A percentile compares a stretch with the other conserved stretches of the same genome.
Evolutionary conservation across 2,888 invertebrate genomes (phyloP).

Genomic region (Eupithecia inturbata): DNA sequence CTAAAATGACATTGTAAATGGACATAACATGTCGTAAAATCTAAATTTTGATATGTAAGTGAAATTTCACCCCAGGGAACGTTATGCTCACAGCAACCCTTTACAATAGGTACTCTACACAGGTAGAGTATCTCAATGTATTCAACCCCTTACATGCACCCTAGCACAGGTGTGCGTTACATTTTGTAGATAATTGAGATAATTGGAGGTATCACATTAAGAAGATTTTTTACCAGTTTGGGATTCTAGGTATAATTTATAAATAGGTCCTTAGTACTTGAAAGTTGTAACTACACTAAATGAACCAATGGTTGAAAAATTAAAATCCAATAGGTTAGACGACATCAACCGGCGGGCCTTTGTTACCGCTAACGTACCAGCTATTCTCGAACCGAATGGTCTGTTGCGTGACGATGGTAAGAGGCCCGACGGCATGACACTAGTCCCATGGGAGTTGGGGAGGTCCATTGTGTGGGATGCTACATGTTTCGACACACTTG

Average conservation of each 20-base stretch:
- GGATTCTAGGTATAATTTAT: not conserved
- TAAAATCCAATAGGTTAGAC: too few species aligned
- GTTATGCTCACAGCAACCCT: conserved; percentile 11
- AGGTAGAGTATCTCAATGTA: conserved; percentile 25
- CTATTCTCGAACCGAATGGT: too few species aligned
- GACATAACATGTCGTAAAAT: conserved; percentile 10
- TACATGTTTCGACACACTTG: too few species aligned
- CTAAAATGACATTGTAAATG: not conserved
- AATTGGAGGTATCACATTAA: conserved; percentile 41
- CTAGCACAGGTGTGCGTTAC: conserved; percentile 38
- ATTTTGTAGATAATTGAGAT: conserved; percentile 56
- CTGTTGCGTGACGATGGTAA: too few species aligned
- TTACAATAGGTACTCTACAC: conserved; percentile 15
- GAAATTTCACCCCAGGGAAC: conserved; percentile 13
- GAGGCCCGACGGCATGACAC: too few species aligned
- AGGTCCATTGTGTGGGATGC: too few species aligned
- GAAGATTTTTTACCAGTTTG: not conserved
- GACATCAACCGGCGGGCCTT: too few species aligned
- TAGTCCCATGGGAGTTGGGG: too few species aligned
- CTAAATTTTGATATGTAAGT: conserved; percentile 8
- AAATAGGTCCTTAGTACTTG: not conserved
- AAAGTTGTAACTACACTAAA: too few species aligned
- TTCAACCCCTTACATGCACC: conserved; percentile 30
- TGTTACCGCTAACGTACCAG: too few species aligned
- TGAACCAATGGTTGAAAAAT: too few species aligned